These are phyloP conservation scores for Sarcophaga peregrina DNA, from an alignment of 1,140 invertebrate species.

Conservation along the genomic window DNA sequence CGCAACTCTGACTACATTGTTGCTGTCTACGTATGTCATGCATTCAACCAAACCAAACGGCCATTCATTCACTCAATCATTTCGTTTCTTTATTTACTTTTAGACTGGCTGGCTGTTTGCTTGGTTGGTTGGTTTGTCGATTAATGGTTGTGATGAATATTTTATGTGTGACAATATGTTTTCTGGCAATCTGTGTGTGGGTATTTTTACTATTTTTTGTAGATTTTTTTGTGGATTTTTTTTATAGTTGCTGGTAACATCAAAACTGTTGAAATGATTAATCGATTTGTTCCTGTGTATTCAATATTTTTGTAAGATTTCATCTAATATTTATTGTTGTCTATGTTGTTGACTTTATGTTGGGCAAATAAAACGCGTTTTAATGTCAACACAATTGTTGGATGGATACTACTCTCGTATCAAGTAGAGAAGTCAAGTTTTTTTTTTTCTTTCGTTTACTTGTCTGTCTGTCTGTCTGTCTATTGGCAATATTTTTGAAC, in stretches of 20 bases:
- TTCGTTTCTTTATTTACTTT: no score
- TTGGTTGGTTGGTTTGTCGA: no score
- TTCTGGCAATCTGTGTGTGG: not conserved
- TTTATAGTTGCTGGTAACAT: not conserved
- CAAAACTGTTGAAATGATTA: constrained; percentile 40
- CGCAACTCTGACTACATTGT: no score
- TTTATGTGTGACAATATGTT: not conserved
- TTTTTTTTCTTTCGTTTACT: not conserved
- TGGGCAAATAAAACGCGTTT: constrained; percentile 29
- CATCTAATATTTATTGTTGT: constrained; percentile 8
- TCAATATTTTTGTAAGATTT: constrained; percentile 24
- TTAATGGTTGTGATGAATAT: no score
- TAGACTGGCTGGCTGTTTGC: no score
- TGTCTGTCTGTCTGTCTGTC: not conserved
- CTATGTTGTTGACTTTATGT: not conserved
- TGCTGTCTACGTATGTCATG: no score
- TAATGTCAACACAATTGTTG: constrained; percentile 23
- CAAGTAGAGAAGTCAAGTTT: not conserved
- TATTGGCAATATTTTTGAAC: not conserved
- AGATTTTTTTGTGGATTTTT: not conserved
- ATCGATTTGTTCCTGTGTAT: constrained; percentile 41
- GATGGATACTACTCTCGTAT: no score
- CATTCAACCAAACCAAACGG: no score
- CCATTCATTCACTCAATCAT: no score
- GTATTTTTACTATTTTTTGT: constrained; percentile 12